Evolutionary conservation across 2,888 invertebrate species (phyloP).

Genomic region (Papilio elwesi): DNA sequence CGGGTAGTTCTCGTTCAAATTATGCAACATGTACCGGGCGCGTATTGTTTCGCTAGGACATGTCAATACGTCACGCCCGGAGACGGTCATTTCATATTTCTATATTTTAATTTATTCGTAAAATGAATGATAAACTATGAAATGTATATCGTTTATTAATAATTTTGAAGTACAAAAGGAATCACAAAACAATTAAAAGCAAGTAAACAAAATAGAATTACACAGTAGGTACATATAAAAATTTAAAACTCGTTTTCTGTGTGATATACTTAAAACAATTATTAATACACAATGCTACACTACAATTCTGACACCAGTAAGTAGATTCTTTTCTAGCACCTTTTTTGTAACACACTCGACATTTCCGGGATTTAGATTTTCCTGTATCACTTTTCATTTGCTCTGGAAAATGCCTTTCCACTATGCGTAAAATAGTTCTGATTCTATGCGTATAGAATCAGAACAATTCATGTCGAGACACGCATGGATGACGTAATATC

Average conservation of each 20-base stretch:
- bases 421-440: too few species aligned
- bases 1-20: too few species aligned
- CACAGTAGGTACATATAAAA: constrained; percentile 41
- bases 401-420: too few species aligned
- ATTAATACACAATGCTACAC: constrained; percentile 43
- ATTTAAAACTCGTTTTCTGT: constrained; percentile 45
- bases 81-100: constrained; percentile 30
- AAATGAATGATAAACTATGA: constrained; percentile 30
- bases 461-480: too few species aligned
- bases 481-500: too few species aligned
- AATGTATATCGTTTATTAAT: constrained; percentile 33
- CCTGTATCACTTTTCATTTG: constrained; percentile 46
- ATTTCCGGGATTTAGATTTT: constrained; percentile 46
- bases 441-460: too few species aligned
- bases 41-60: too few species aligned
- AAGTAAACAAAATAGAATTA: constrained; percentile 39
- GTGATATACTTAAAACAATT: constrained; percentile 45
- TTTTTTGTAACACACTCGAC: too few species aligned
- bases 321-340: too few species aligned
- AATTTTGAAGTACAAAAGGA: constrained; percentile 36
- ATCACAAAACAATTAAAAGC: constrained; percentile 35
- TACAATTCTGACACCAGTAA: constrained; percentile 41
- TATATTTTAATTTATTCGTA: constrained; percentile 18
- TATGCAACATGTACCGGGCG: too few species aligned
- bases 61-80: too few species aligned